Base-by-base conservation (phyloP, 2,888 invertebrate genomes). In the Sericinus montela region DNA sequence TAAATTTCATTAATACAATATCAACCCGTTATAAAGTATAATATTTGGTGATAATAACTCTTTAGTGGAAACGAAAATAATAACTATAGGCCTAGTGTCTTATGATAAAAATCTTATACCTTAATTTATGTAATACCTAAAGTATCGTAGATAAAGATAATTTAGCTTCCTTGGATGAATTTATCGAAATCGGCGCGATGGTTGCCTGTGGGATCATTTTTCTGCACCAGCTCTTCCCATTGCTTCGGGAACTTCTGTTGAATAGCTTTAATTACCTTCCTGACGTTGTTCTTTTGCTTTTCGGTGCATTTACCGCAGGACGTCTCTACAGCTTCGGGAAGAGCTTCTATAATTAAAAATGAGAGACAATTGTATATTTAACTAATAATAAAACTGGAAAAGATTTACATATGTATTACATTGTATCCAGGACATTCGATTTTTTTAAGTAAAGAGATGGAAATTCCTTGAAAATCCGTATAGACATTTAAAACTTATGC, bases 301-400 rank as follows among this genome's bases (percentile, higher is more conserved):
- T 91, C 91, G 8, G 91, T 91, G 67, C 94, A 94, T 75, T 93
- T 94, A 19, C 70, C 83, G 72, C 94, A 94, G 23, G 91, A 90
- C 0, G 92, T 92, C 63, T 89, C 87, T 47, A 94, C 90, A 0
- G 94, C 93, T 62, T 94, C 94, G 0, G 93, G 93, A 43, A 94
- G 86, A 45, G 91, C 90, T 64, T 91, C 94, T 94, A 76, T 0
- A 87, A 87, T 58, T 32, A 38, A 10, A n/a, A 38, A 8, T 19
- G n/a, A n/a, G n/a, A n/a, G n/a, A 19, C 19, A 19, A 19, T 5
- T 2, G 19, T 19, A 3, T 19, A 19, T 19, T 19, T 3, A 19
- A 5, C 5, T 19, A 19, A 3, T 2, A 5, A 19, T 3, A 5
- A 3, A 19, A 19, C 19, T 3, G 19, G 19, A 19, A 19, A 19